These are phyloP conservation scores for Brachyrhaphis roseni DNA, from an alignment of 2,797 vertebrate genomes.

Conservation along the genomic window DNA sequence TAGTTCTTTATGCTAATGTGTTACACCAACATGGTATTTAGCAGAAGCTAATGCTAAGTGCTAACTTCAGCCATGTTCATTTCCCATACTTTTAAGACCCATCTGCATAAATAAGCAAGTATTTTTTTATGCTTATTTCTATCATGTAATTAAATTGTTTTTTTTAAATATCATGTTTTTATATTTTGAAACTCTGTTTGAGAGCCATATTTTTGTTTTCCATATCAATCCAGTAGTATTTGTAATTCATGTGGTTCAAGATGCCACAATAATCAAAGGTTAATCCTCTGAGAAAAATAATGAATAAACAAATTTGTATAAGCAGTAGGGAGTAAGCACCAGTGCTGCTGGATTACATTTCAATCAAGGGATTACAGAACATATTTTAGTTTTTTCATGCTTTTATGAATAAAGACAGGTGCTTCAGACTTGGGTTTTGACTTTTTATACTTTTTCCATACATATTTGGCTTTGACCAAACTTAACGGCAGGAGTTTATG, in stretches of 20 bases:
- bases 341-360: conserved; percentile 2
- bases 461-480: background rate
- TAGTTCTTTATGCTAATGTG: too few relatives aligned
- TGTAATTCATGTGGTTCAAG: background rate
- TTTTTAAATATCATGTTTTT: background rate
- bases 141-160: background rate
- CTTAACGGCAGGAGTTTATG: background rate
- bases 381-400: background rate
- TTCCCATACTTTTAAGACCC: background rate
- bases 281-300: conserved; percentile 9
- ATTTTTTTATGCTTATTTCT: background rate
- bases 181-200: background rate
- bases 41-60: too few relatives aligned
- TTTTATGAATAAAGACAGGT: background rate
- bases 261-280: background rate
- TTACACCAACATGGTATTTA: too few relatives aligned
- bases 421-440: background rate
- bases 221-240: background rate
- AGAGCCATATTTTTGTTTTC: background rate
- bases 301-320: background rate
- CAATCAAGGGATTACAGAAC: background rate
- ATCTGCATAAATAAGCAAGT: background rate
- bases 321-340: background rate
- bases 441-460: background rate
- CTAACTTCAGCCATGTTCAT: background rate